A percentile compares a stretch with the other conserved stretches of the same genome.
phyloP scores from a whole-genome alignment of 2,113 vertebrate species.

The Pleuronectes platessa region DNA sequence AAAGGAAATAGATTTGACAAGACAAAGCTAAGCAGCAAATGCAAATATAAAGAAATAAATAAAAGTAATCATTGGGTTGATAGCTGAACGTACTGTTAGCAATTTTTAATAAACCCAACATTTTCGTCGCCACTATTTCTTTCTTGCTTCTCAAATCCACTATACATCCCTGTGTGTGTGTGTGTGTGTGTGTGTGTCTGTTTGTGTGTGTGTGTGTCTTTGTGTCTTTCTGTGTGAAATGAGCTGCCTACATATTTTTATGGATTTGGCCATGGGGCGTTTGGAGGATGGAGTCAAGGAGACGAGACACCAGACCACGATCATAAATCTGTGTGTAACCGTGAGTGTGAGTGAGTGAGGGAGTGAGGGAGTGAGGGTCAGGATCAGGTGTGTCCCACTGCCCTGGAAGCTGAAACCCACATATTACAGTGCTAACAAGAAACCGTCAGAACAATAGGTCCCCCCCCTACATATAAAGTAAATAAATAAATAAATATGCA shows the following conservation, averaged over 20 bases:
- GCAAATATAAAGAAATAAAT: slow-evolving; percentile 8
- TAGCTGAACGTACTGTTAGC: not conserved
- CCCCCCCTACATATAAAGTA: not conserved
- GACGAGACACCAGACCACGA: slow-evolving; percentile 44
- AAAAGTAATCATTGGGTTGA: slow-evolving; percentile 6
- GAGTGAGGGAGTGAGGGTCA: too few relatives aligned
- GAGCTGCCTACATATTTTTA: slow-evolving; percentile 54
- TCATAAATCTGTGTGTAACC: slow-evolving; percentile 60
- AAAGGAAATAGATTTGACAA: not conserved
- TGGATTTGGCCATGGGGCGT: slow-evolving; percentile 60
- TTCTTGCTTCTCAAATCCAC: not conserved
- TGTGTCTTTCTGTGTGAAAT: slow-evolving; percentile 49
- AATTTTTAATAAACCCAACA: not conserved
- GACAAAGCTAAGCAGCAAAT: not conserved
- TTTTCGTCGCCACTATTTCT: not conserved
- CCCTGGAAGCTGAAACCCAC: slow-evolving; percentile 20
- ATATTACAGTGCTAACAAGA: not conserved
- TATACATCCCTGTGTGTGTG: not conserved
- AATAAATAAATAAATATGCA: not conserved
- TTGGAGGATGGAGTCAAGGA: slow-evolving; percentile 54
- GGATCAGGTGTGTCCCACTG: slow-evolving; percentile 52
- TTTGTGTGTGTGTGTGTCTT: not conserved
- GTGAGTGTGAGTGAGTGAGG: slow-evolving; percentile 3
- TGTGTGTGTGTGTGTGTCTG: not conserved
- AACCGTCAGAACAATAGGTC: not conserved